Evolutionary conservation across 2,113 vertebrate genomes (phyloP), one percentile per base, ranked within the genome.

Genomic region (Osmerus mordax): DNA sequence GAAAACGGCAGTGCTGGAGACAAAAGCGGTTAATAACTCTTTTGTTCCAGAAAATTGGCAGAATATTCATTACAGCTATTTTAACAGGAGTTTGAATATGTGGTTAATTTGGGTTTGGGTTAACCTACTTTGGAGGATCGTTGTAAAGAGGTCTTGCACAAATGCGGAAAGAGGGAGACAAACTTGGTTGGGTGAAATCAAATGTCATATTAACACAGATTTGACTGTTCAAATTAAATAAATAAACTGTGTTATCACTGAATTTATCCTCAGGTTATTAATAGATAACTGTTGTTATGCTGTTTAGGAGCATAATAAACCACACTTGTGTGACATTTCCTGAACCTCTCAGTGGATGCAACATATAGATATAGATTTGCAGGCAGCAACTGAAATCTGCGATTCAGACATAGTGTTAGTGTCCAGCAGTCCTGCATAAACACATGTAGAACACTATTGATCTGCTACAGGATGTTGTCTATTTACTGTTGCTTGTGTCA

Each of bases 41-140:
- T 83, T 80, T 83, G 80, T 81, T 83, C 76, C 56, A 71, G 75
- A 73, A 81, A 81, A 80, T 79, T 71, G 71, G 59, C 36, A 70
- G 69, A 66, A 72, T 21, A 23, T 80, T 78, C 74, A 78, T 78
- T 76, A 80, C 65, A 68, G 73, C 73, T 80, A 80, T 82, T 82
- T 79, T 73, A 82, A 76, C 71, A 71, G 29, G 41, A 69, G 60
- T 70, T 41, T 71, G 15, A 72, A 67, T 77, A 67, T 62, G 67
- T 28, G 80, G 61, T 80, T 67, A 23, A 78, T 73, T 74, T 76
- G 68, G 76, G 67, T 62, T 62, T 56, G 54, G 59, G 75, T 82
- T 84, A 78, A 80, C 80, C 83, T 80, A 79, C 67, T 80, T 77
- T 59, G 23, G 14, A 63, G 62, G 65, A 60, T 36, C 29, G 74